A percentile compares a stretch with the other conserved stretches of the same genome.
Conservation (phyloP, 2,797 vertebrate species). For the Pangasius macronema region DNA sequence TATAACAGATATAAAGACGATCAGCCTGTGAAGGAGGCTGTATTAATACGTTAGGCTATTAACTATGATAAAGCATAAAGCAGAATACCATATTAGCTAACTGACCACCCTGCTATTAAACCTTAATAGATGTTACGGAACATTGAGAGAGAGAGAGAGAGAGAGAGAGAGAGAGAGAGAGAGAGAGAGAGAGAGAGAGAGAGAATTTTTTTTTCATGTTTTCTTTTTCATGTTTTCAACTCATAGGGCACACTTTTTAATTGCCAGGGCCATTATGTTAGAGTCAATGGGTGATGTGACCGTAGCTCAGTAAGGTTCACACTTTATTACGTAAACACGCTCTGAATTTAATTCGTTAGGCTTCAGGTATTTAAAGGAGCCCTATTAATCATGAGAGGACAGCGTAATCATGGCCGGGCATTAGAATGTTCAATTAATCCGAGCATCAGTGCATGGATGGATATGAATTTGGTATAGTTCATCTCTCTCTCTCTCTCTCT, state of each 20-base stretch:
- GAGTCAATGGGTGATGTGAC: constrained; percentile 50
- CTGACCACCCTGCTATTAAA: constrained; percentile 50
- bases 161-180: not conserved
- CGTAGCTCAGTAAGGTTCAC: constrained; percentile 37
- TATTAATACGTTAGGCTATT: constrained; percentile 44
- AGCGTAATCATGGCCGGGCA: constrained; percentile 29
- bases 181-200: not conserved
- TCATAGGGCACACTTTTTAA: constrained; percentile 53
- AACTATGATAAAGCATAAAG: constrained; percentile 45
- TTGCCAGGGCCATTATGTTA: constrained; percentile 48
- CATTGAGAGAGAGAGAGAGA: constrained; percentile 5
- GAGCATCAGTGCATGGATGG: constrained; percentile 14
- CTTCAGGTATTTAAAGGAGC: constrained; percentile 41
- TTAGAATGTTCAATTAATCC: constrained; percentile 48
- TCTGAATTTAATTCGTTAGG: constrained; percentile 50
- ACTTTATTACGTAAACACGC: constrained; percentile 54
- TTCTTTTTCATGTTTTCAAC: constrained; percentile 35
- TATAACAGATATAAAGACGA: constrained; percentile 14
- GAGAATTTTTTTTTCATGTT: no score
- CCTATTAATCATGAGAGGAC: constrained; percentile 34
- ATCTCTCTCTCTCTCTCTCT: not conserved
- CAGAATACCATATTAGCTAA: constrained; percentile 43
- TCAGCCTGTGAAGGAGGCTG: constrained; percentile 20
- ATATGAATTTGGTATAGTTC: constrained; percentile 40
- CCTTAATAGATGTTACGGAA: constrained; percentile 34